Evolutionary conservation across 2,797 vertebrate species (phyloP).

Genomic region (Paedocypris micromegethes): DNA sequence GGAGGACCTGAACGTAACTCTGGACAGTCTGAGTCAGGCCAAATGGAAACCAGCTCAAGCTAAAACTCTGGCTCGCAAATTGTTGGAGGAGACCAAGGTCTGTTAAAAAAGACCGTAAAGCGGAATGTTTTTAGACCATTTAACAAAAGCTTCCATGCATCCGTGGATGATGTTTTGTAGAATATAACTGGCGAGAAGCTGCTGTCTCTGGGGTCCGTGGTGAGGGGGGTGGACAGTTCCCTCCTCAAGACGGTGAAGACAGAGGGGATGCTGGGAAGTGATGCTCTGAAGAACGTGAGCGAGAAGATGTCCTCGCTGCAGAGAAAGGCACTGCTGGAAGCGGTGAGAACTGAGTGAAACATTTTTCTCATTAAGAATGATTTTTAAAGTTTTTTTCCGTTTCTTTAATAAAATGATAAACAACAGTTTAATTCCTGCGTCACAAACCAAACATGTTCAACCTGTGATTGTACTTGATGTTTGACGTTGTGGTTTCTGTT

Average conservation of each 20-base stretch:
- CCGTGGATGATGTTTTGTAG: slow-evolving; percentile 8
- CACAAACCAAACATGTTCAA: too few species aligned
- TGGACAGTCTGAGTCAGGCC: slow-evolving; percentile 43
- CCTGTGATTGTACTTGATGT: too few species aligned
- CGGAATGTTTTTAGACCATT: background rate
- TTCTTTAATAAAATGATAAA: too few species aligned
- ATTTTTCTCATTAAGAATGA: background rate
- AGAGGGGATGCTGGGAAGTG: slow-evolving; percentile 47
- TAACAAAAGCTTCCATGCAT: background rate
- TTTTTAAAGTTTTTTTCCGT: background rate
- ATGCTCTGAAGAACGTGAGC: slow-evolving; percentile 52
- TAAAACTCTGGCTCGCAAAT: slow-evolving; percentile 46
- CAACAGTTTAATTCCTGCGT: too few species aligned
- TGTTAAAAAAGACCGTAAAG: background rate
- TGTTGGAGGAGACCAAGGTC: slow-evolving; percentile 51
- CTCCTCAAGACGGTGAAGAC: slow-evolving; percentile 49
- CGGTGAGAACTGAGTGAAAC: slow-evolving; percentile 51
- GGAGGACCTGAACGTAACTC: slow-evolving; percentile 24
- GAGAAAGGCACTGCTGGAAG: slow-evolving; percentile 55
- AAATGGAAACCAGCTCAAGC: slow-evolving; percentile 52
- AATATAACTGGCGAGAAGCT: slow-evolving; percentile 47
- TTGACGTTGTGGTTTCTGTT: too few species aligned
- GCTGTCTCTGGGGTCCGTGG: slow-evolving; percentile 48
- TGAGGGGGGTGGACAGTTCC: slow-evolving; percentile 51
- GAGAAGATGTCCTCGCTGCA: slow-evolving; percentile 56